Evolutionary conservation across 1,140 invertebrate species (phyloP), one percentile per base, ranked within the genome.

Genomic region (Hycleus phaleratus): DNA sequence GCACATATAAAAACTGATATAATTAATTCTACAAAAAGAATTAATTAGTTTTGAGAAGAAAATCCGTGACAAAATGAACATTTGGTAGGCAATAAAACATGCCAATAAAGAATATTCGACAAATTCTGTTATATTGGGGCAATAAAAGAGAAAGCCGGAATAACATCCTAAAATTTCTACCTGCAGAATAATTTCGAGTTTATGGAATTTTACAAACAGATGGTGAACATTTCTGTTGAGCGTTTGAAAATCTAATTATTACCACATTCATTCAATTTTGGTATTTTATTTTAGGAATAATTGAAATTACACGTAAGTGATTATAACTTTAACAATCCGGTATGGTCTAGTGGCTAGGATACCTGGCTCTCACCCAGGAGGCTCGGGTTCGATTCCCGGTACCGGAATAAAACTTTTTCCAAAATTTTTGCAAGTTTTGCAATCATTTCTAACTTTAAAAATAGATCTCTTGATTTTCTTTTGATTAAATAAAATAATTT

Each of bases 351-450:
- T 68, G 66, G 66, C 64, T 68, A 68, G 66, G 66, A 68, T 68
- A 68, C 66, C 64, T 68, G 66, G 64, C 64, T 67, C 59, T 67
- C 65, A 67, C 65, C 65, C 64, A 68, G 64, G 66, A 68, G 66
- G 66, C 66, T 68, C 66, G 66, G 66, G 66, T 68, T 68, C 66
- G 66, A 68, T 68, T 68, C 64, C 66, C 64, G 66, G 66, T 68
- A 68, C 60, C 66, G 66, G 64, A 68, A 68, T 4, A 32, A 0
- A 42, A 42, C 40, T 42, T 42, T 42, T 42, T 42, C 10, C 9
- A 11, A 6, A 42, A 32, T 32, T 32, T 42, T 42, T 42, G 40
- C 5, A 6, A 5, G 4, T 42, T 3, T n/a, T 11, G 9, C 10
- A 1, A 7, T 7, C 0, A 39, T 39, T 39, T 39, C 1, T 2